Evolutionary conservation across 64 coral and sea anemone species (phyloP).

Genomic region (Actinia tenebrosa): DNA sequence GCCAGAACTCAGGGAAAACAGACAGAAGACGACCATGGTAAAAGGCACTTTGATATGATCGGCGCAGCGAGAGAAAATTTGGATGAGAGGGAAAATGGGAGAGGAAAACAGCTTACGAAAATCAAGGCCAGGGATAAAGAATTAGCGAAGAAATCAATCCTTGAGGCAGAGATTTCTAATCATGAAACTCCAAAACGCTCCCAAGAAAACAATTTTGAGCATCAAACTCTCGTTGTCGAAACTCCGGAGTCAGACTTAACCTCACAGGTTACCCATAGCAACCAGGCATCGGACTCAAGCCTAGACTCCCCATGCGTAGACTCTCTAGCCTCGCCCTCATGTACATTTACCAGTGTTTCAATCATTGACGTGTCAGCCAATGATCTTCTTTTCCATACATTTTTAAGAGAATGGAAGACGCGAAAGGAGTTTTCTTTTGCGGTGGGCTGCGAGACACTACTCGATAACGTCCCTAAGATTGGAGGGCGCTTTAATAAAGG

Average conservation of each 20-base stretch:
- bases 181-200: background rate
- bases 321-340: conserved; percentile 11
- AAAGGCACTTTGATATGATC: background rate
- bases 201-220: background rate
- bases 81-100: background rate
- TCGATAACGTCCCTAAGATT: conserved; percentile 47
- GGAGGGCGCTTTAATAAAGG: conserved; percentile 58
- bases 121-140: background rate
- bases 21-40: background rate
- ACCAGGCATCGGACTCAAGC: background rate
- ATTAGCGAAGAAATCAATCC: background rate
- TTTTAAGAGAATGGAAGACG: conserved; percentile 52
- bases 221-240: background rate
- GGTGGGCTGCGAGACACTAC: conserved; percentile 37
- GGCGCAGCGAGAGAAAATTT: background rate
- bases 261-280: background rate
- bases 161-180: background rate
- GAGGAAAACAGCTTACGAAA: background rate
- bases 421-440: conserved; percentile 39
- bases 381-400: conserved; percentile 40
- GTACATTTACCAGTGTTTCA: conserved; percentile 11
- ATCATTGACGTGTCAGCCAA: conserved; percentile 52
- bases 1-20: background rate
- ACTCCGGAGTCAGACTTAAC: background rate
- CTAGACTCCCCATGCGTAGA: background rate